Evolutionary conservation across 2,113 vertebrate genomes (phyloP), one percentile per base, ranked within the genome.

Genomic region (Aegotheles bennettii): DNA sequence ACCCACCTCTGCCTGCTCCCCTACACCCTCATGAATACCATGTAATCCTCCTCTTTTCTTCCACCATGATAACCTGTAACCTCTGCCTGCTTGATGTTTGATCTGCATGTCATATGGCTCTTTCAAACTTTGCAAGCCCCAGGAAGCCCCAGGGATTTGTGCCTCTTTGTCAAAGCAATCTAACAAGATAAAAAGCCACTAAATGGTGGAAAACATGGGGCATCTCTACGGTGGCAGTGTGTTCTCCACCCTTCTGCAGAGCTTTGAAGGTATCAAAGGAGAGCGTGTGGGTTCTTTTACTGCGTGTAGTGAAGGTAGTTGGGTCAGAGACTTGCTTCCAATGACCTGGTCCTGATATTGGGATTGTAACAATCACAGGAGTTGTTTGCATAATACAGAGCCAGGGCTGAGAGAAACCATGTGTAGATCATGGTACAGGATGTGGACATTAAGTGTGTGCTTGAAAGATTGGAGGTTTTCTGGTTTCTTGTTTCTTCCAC

Each of bases 1-100:
- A 53, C 23, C 9, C 17, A 53, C 33, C 53, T 11, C 11, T 48
- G 47, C 21, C 47, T 36, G 21, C 26, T 20, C 36, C 23, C 47
- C 23, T 23, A 11, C 47, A 45, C 33, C 13, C 40, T 0, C 67
- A 54, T 67, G 64, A 81, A 65, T 82, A 71, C 19, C 23, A 9
- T 18, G 21, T 93, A 94, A 93, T 93, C 21, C 78, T 57, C 4
- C 53, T 68, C 64, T 93, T 43, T 81, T 59, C 40, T 84, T 70
- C 57, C 59, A 29, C 63, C 67, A 83, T 74, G 40, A 94, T 53
- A 95, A 94, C 74, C 77, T 83, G 29, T 64, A 83, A 65, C 31
- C 19, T 97, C 38, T 87, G 33, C 59, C 79, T 84, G 38, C 45
- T 94, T 45, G 51, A 1, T 38, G 25, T 64, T 87, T 77, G 36